Conservation (phyloP, 2,888 invertebrate genomes). For the Zaprionus lineosus region DNA sequence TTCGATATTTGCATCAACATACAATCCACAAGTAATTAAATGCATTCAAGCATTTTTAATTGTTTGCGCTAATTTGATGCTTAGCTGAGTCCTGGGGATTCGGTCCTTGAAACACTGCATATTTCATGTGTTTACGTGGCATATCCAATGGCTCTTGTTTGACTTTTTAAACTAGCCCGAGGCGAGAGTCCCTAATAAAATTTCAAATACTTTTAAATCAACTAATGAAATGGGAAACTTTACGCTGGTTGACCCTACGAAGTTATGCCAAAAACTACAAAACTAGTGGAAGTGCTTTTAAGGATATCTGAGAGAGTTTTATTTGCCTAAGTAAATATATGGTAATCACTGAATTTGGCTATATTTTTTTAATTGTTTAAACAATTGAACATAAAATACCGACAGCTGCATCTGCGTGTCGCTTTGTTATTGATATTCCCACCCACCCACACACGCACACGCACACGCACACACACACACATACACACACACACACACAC, state of each 20-base stretch:
- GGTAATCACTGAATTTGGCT: too few species aligned
- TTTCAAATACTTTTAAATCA: too few species aligned
- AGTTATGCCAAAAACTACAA: too few species aligned
- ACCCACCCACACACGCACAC: conserved; percentile 1
- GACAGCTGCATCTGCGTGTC: conserved; percentile 58
- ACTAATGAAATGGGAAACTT: too few species aligned
- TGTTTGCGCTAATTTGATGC: conserved; percentile 67
- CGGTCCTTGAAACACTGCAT: conserved; percentile 34
- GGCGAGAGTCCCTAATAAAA: too few species aligned
- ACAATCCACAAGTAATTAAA: conserved; percentile 72
- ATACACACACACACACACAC: conserved; percentile 42
- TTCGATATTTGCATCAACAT: conserved; percentile 43
- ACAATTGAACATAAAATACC: conserved; percentile 20
- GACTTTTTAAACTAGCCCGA: background rate
- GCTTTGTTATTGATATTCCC: conserved; percentile 29
- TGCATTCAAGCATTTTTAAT: conserved; percentile 78
- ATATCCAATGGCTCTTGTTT: conserved; percentile 31
- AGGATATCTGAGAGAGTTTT: too few species aligned
- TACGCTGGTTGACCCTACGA: too few species aligned
- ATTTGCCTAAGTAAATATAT: too few species aligned
- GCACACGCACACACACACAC: conserved; percentile 42
- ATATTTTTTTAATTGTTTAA: background rate
- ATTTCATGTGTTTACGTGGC: conserved; percentile 56
- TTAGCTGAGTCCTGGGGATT: conserved; percentile 35
- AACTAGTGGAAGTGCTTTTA: too few species aligned